Percentiles rank a stretch among this genome's conserved stretches.
Conservation (phyloP, 2,888 invertebrate genomes). For the Oscheius myriophilus region DNA sequence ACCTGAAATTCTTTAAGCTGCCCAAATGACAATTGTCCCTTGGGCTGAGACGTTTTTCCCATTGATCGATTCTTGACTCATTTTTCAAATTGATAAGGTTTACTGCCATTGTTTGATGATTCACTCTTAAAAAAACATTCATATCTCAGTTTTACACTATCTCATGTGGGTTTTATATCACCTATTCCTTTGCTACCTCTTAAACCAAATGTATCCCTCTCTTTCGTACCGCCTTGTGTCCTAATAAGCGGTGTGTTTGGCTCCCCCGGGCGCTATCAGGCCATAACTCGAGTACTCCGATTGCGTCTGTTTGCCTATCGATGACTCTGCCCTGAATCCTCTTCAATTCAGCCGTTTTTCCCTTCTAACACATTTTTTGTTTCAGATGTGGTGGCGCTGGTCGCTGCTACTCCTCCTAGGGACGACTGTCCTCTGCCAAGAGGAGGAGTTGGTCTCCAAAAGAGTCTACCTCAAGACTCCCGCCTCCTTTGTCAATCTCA, state of each 20-base stretch:
- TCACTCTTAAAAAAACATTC: too few relatives aligned
- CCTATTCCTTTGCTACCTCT: too few relatives aligned
- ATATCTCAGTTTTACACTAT: too few relatives aligned
- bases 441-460: slow-evolving; percentile 28
- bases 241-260: slow-evolving; percentile 5
- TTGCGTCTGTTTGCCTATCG: not conserved
- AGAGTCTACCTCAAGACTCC: slow-evolving; percentile 40
- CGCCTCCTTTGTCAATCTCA: slow-evolving; percentile 44
- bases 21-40: too few relatives aligned
- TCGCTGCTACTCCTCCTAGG: slow-evolving; percentile 1
- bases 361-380: not conserved
- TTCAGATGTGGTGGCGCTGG: slow-evolving; percentile 27
- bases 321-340: too few relatives aligned
- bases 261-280: slow-evolving; percentile 11
- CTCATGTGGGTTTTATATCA: too few relatives aligned
- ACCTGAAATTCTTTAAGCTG: too few relatives aligned
- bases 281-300: slow-evolving; percentile 7
- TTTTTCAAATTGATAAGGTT: too few relatives aligned
- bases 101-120: too few relatives aligned
- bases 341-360: not conserved
- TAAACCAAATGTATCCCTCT: too few relatives aligned
- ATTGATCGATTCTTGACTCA: too few relatives aligned
- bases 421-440: slow-evolving; percentile 5
- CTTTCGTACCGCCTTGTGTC: not conserved
- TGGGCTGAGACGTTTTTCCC: too few relatives aligned